Conservation (phyloP, 2,888 invertebrate species). For the Phoenoteleia sp. region DNA sequence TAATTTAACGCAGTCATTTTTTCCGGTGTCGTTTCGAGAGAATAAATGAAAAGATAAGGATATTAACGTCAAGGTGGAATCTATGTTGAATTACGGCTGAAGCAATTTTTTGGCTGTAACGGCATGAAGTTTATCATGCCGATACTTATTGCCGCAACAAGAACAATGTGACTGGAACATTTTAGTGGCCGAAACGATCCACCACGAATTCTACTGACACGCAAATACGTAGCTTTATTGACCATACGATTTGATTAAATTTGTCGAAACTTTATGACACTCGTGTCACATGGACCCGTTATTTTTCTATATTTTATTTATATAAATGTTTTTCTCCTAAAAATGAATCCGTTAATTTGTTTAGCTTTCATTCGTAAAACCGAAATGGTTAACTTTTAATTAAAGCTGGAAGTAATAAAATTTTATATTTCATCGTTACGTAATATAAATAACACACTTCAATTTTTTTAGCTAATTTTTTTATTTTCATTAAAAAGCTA, state of each 20-base stretch:
- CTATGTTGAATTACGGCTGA: conserved; percentile 10
- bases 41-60: conserved; percentile 32
- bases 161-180: conserved; percentile 21
- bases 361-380: conserved; percentile 16
- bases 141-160: conserved; percentile 10
- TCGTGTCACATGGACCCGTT: background rate
- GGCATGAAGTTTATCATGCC: conserved; percentile 10
- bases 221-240: conserved; percentile 17
- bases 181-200: conserved; percentile 11
- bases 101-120: conserved; percentile 4
- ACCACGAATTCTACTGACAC: background rate
- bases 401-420: conserved; percentile 32
- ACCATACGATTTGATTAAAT: conserved; percentile 38
- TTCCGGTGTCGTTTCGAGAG: background rate
- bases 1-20: no score
- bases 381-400: conserved; percentile 26
- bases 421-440: conserved; percentile 10
- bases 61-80: background rate
- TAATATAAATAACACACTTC: conserved; percentile 16
- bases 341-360: background rate
- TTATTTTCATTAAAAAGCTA: conserved; percentile 41
- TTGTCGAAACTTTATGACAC: conserved; percentile 19
- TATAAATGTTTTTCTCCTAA: background rate
- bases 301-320: conserved; percentile 4
- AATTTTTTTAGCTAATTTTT: conserved; percentile 17